Evolutionary conservation across 2,113 vertebrate species (phyloP).

Genomic region (Notarius lentiginosus): DNA sequence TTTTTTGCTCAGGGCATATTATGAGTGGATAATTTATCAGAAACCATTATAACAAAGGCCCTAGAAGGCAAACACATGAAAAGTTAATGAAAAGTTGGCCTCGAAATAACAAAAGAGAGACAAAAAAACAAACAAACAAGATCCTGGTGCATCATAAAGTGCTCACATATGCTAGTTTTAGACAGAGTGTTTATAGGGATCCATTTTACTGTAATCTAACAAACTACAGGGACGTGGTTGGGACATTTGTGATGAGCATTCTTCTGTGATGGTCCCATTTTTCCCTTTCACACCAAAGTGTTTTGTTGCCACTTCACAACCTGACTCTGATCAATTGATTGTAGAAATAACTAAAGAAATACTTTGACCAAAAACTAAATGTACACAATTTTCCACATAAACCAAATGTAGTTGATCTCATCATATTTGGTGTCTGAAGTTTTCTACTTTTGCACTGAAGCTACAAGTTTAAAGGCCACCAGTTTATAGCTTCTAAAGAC

Average conservation of each 20-base stretch:
- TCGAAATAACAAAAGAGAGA: neutral
- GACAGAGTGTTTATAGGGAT: neutral
- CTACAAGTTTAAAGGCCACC: no score
- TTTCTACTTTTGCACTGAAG: no score
- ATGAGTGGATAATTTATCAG: slow-evolving; percentile 38
- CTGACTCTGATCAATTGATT: no score
- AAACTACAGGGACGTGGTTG: neutral
- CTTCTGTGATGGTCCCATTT: neutral
- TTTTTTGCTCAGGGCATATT: slow-evolving; percentile 28
- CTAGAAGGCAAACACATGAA: slow-evolving; percentile 42
- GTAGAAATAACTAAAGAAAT: no score
- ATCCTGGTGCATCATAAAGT: neutral
- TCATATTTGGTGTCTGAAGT: no score
- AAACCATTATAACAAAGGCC: slow-evolving; percentile 37
- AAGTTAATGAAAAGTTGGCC: slow-evolving; percentile 36
- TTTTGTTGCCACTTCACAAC: no score
- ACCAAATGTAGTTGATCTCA: no score
- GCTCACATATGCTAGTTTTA: neutral
- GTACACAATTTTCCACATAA: no score
- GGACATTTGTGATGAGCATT: neutral
- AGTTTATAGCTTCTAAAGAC: neutral
- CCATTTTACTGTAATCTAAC: neutral
- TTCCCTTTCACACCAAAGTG: neutral
- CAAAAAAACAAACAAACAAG: neutral
- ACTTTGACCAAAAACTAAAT: no score